Conservation (phyloP, 2,113 vertebrate genomes). For the Gambusia affinis region DNA sequence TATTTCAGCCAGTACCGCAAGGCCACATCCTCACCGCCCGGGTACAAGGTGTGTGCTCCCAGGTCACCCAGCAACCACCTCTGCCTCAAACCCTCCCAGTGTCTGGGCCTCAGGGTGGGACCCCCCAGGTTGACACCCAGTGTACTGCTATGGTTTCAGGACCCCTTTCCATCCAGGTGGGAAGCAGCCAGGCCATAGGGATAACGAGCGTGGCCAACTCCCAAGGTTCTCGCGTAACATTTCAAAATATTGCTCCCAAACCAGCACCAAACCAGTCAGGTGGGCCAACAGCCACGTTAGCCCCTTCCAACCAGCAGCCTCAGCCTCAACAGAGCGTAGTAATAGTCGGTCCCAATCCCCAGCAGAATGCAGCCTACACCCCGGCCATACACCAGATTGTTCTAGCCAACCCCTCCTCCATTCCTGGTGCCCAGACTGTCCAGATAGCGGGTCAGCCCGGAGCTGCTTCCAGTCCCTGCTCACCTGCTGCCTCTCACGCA, state of each 20-base stretch:
- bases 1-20: conserved; percentile 94
- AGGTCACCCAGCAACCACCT: conserved; percentile 85
- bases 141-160: conserved; percentile 80
- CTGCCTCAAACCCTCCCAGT: conserved; percentile 83
- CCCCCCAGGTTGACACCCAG: conserved; percentile 86
- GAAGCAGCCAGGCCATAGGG: conserved; percentile 85
- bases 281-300: conserved; percentile 79
- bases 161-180: conserved; percentile 86
- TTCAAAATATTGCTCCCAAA: conserved; percentile 98
- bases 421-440: conserved; percentile 87
- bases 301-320: conserved; percentile 82
- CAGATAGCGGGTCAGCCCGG: conserved; percentile 89
- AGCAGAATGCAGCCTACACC: conserved; percentile 89
- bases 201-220: conserved; percentile 86
- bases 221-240: conserved; percentile 89
- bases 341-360: conserved; percentile 90
- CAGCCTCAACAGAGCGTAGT: conserved; percentile 89
- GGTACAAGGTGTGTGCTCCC: conserved; percentile 90
- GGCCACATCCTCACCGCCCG: conserved; percentile 91
- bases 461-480: conserved; percentile 84
- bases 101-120: conserved; percentile 82
- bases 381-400: conserved; percentile 99
- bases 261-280: conserved; percentile 87
- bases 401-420: conserved; percentile 89
- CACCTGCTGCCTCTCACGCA: conserved; percentile 80